Evolutionary conservation across 1,140 invertebrate genomes (phyloP), one percentile per base, ranked within the genome.

Genomic region (Apis cerana): DNA sequence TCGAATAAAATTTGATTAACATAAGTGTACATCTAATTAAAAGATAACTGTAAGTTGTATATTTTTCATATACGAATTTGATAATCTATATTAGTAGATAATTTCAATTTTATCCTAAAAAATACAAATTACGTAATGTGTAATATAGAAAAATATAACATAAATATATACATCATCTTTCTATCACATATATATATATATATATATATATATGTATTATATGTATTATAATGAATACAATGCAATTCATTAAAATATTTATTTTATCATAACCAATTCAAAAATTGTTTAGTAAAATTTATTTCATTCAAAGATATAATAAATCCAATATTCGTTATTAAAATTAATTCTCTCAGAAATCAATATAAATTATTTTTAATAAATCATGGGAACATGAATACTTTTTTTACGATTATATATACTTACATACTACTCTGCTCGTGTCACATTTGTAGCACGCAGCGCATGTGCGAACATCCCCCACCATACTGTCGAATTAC

Each of bases 1-100:
- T 43, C 0, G 33, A 43, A 43, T 19, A 65, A 75, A 76, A 65
- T 65, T 65, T 27, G 12, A 65, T 76, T 33, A 76, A 76, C 61
- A 76, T 43, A 43, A 61, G 75, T 76, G 50, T 76, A 65, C 12
- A n/a, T 12, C 2, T 65, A 54, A 54, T 76, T 50, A 17, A 33
- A 21, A 65, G 21, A 3, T 13, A 33, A 10, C 3, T 10, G 50
- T 33, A 76, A 65, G 50, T 76, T 76, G 23, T 12, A 65, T 76
- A 54, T 33, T 65, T 13, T 8, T 9, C 19, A 15, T 58, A 9
- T 33, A 72, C 4, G 3, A 72, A 21, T 19, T 58, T 48, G 54
- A 33, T 12, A 19, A n/a, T 5, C 19, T 15, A 33, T 12, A 52
- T 8, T 17, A 11, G 33, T 0, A 23, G 27, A 48, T 48, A 70